These are phyloP conservation scores for Lophius piscatorius DNA, from an alignment of 2,113 vertebrate species.

Conservation along the genomic window DNA sequence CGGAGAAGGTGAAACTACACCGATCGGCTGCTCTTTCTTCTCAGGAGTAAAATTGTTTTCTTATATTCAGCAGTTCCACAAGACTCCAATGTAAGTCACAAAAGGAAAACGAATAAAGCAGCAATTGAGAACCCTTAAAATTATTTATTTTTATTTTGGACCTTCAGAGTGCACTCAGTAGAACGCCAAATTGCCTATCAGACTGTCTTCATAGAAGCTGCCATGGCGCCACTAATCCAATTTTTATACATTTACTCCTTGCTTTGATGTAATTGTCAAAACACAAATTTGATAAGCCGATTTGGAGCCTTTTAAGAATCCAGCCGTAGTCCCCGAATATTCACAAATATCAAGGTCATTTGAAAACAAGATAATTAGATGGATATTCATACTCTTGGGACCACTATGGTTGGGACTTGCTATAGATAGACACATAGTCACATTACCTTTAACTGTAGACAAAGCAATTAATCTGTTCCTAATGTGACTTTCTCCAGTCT, in stretches of 20 bases:
- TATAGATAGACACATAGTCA: neutral
- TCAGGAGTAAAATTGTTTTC: conserved; percentile 18
- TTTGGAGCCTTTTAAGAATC: conserved; percentile 38
- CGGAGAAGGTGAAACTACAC: conserved; percentile 29
- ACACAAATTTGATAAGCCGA: conserved; percentile 63
- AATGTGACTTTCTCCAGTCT: conserved; percentile 16
- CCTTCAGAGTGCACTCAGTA: conserved; percentile 41
- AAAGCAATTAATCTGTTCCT: conserved; percentile 21
- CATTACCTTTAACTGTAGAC: conserved; percentile 20
- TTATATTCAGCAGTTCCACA: conserved; percentile 12
- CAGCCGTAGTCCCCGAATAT: conserved; percentile 21
- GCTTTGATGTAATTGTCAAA: conserved; percentile 69
- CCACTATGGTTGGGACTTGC: neutral
- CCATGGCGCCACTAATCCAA: conserved; percentile 62
- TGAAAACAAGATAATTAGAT: conserved; percentile 35
- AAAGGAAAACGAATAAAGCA: conserved; percentile 1
- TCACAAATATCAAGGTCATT: conserved; percentile 33
- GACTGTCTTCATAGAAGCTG: conserved; percentile 47
- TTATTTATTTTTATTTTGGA: conserved; percentile 30
- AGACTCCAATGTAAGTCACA: conserved; percentile 22
- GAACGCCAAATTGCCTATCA: conserved; percentile 50
- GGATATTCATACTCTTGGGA: conserved; percentile 1
- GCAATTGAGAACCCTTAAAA: conserved; percentile 26
- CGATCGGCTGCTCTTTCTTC: conserved; percentile 26
- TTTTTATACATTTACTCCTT: conserved; percentile 55